These are phyloP conservation scores for Ibycter americanus DNA, from an alignment of 2,797 vertebrate genomes.

Conservation along the genomic window DNA sequence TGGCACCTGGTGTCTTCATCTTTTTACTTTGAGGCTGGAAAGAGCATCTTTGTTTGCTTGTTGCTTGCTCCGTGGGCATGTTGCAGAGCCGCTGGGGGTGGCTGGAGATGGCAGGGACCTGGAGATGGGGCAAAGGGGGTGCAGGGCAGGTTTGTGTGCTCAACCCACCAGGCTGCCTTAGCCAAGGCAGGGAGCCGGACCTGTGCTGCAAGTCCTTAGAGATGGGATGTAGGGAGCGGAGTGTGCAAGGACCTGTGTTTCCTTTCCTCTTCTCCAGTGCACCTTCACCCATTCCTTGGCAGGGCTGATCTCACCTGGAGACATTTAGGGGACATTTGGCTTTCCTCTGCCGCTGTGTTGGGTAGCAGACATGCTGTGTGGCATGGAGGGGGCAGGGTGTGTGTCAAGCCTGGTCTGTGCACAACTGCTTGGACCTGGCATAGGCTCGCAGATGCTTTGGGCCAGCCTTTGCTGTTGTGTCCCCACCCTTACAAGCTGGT, in stretches of 20 bases:
- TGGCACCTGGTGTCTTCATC: neutral
- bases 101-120: neutral
- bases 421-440: neutral
- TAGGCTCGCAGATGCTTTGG: neutral
- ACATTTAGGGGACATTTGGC: neutral
- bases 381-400: rapidly evolving
- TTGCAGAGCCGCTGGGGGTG: neutral
- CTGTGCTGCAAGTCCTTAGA: neutral
- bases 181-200: neutral
- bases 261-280: neutral
- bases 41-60: neutral
- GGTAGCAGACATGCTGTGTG: rapidly evolving
- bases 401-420: neutral
- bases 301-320: neutral
- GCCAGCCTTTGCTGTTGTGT: neutral
- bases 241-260: neutral
- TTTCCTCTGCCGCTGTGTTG: rapidly evolving
- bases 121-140: neutral
- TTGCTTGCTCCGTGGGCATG: rapidly evolving
- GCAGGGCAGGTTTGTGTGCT: neutral
- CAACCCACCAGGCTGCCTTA: neutral
- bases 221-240: neutral
- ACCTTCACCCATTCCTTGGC: neutral
- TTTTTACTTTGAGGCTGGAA: neutral
- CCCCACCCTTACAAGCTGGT: neutral